A percentile compares a stretch with the other conserved stretches of the same genome.
These are phyloP conservation scores for Epirrhoe tristata DNA, from an alignment of 2,888 invertebrate genomes.

Conservation along the genomic window DNA sequence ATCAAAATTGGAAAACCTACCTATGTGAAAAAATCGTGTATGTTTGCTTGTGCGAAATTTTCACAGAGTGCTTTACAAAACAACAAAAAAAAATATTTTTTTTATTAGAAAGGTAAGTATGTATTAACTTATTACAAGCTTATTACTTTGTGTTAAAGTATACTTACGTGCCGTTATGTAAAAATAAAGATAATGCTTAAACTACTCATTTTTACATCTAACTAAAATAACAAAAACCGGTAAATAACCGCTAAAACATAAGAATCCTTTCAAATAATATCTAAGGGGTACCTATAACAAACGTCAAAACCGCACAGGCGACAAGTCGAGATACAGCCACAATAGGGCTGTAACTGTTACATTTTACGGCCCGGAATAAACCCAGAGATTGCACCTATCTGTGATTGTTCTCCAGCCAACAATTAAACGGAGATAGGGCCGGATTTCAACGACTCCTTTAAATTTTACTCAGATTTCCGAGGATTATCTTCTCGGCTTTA, in stretches of 20 bases:
- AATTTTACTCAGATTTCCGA: conserved; percentile 39
- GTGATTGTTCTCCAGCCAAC: conserved; percentile 68
- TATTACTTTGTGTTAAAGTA: no score
- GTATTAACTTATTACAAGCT: no score
- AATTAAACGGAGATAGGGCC: conserved; percentile 75
- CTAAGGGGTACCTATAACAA: conserved; percentile 29
- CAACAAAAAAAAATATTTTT: no score
- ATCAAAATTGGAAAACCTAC: no score
- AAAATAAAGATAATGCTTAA: background rate
- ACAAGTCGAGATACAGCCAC: conserved; percentile 63
- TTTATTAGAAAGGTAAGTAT: no score
- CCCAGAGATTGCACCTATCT: conserved; percentile 54
- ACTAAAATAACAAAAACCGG: background rate
- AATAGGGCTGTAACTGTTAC: conserved; percentile 74
- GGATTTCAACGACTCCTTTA: conserved; percentile 61
- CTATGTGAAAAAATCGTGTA: no score
- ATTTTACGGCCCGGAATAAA: conserved; percentile 74
- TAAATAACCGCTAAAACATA: background rate
- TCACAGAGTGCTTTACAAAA: no score
- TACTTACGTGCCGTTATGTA: no score
- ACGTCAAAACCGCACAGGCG: conserved; percentile 55
- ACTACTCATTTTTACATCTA: background rate
- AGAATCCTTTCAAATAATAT: conserved; percentile 8
- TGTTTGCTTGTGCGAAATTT: no score
- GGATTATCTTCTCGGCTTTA: conserved; percentile 26